These are phyloP conservation scores for Xestia xanthographa DNA, from an alignment of 2,888 invertebrate genomes.

Conservation along the genomic window DNA sequence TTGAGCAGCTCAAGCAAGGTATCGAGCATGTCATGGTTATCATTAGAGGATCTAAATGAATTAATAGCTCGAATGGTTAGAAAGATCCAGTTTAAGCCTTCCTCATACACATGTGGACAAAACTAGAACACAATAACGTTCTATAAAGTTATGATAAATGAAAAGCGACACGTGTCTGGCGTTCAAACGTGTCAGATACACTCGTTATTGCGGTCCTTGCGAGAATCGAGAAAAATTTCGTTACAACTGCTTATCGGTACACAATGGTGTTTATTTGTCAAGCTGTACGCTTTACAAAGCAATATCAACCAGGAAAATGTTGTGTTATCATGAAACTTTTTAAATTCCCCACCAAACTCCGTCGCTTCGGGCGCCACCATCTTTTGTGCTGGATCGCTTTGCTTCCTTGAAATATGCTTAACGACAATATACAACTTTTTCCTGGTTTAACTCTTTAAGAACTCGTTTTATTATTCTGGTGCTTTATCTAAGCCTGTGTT, in stretches of 20 bases:
- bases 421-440: constrained; percentile 63
- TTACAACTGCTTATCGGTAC: constrained; percentile 67
- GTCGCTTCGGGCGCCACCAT: constrained; percentile 54
- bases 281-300: constrained; percentile 63
- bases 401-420: constrained; percentile 66
- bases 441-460: constrained; percentile 59
- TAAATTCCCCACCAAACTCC: constrained; percentile 64
- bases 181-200: constrained; percentile 65
- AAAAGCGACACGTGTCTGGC: constrained; percentile 72
- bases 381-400: constrained; percentile 63
- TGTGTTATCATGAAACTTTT: constrained; percentile 70
- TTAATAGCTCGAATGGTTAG: constrained; percentile 2
- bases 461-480: constrained; percentile 46
- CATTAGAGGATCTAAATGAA: neutral
- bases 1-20: neutral
- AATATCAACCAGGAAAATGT: constrained; percentile 69
- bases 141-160: constrained; percentile 69
- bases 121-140: constrained; percentile 46
- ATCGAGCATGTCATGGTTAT: neutral
- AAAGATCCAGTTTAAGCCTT: neutral
- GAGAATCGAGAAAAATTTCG: constrained; percentile 66
- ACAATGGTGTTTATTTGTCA: constrained; percentile 73
- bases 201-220: constrained; percentile 61
- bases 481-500: constrained; percentile 45
- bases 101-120: constrained; percentile 5